Percentiles rank a stretch among this genome's conserved stretches.
Evolutionary conservation across 2,113 vertebrate species (phyloP).

Genomic region (Amblyornis subalaris): DNA sequence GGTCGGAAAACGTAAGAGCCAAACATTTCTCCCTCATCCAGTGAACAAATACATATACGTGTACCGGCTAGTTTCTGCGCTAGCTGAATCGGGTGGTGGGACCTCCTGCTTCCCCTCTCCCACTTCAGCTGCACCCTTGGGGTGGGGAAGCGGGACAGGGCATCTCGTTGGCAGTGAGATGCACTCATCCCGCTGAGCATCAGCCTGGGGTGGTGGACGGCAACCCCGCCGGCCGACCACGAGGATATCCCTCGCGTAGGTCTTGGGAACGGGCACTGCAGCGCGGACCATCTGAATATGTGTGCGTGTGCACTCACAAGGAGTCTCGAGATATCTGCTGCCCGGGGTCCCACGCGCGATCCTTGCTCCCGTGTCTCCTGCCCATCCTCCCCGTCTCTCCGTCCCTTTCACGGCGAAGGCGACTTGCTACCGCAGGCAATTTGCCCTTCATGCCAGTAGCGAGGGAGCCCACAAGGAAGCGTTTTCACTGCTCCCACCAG

Average conservation of each 20-base stretch:
- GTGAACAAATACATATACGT: neutral
- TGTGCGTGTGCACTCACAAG: neutral
- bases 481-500: neutral
- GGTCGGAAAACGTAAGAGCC: neutral
- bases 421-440: neutral
- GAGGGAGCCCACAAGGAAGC: neutral
- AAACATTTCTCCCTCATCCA: neutral
- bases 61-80: rapidly evolving
- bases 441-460: neutral
- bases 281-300: rapidly evolving
- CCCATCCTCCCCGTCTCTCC: neutral
- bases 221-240: neutral
- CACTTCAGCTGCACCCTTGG: neutral
- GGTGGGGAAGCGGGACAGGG: neutral
- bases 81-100: neutral
- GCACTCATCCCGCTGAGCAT: neutral
- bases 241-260: neutral
- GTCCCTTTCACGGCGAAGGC: neutral
- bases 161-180: neutral
- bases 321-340: neutral
- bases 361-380: neutral
- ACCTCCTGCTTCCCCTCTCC: neutral
- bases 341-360: rapidly evolving
- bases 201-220: neutral
- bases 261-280: neutral